These are phyloP conservation scores for Lepidostoma basale DNA, from an alignment of 1,140 invertebrate genomes.

Conservation along the genomic window DNA sequence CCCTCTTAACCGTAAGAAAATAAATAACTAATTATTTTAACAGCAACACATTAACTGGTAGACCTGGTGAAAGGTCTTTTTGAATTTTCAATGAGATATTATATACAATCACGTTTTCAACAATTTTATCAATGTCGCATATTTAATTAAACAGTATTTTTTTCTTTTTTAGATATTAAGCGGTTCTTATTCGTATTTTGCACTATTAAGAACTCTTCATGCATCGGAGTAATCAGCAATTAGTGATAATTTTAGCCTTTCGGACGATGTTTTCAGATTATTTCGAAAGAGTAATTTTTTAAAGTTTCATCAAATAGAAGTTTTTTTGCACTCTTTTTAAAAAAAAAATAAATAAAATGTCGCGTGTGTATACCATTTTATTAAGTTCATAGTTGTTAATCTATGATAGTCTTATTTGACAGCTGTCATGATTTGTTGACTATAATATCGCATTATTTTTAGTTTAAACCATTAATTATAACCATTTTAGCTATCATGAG, in stretches of 20 bases:
- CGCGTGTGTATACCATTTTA: too few relatives aligned
- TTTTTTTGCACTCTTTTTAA: too few relatives aligned
- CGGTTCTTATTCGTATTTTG: slow-evolving; percentile 42
- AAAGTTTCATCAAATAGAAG: too few relatives aligned
- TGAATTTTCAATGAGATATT: neutral
- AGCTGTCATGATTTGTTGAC: slow-evolving; percentile 16
- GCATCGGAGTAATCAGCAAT: neutral
- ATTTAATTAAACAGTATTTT: too few relatives aligned
- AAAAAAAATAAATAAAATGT: too few relatives aligned
- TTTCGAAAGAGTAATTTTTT: too few relatives aligned
- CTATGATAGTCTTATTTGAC: too few relatives aligned
- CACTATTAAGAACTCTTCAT: slow-evolving; percentile 32
- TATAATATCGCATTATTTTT: neutral
- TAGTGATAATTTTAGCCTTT: too few relatives aligned
- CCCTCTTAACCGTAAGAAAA: slow-evolving; percentile 31
- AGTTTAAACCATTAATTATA: neutral
- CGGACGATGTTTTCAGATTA: too few relatives aligned
- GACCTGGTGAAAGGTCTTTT: neutral
- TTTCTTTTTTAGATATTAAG: slow-evolving; percentile 39
- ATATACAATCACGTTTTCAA: neutral
- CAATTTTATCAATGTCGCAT: neutral
- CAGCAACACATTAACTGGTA: neutral
- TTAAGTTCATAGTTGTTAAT: neutral
- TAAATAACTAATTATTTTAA: neutral
- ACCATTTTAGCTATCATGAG: slow-evolving; percentile 24